Evolutionary conservation across 2,113 vertebrate genomes (phyloP).

Genomic region (Tympanuchus pallidicinctus): DNA sequence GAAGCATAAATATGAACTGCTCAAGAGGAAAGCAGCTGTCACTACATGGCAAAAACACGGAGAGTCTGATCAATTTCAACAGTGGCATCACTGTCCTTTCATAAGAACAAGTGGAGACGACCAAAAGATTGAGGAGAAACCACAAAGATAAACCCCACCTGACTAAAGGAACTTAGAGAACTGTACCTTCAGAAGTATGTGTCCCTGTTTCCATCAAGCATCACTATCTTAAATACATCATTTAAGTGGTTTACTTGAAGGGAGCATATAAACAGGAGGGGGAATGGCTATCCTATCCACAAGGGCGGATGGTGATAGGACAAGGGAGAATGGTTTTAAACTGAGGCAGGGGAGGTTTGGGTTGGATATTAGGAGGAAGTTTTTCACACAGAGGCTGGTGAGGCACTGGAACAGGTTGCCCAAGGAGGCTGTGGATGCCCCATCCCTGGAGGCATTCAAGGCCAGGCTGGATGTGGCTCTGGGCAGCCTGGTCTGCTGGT

Average conservation of each 20-base stretch:
- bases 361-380: no score
- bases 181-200: neutral
- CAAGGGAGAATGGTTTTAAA: no score
- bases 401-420: no score
- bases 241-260: neutral
- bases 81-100: neutral
- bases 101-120: neutral
- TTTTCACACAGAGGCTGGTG: no score
- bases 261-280: no score
- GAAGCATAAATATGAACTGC: neutral
- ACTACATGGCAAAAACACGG: neutral
- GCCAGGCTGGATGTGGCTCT: no score
- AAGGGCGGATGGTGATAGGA: no score
- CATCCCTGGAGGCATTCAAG: no score
- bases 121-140: neutral
- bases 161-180: neutral
- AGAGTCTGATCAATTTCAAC: neutral
- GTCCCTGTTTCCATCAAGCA: neutral
- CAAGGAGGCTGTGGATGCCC: no score
- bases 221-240: neutral
- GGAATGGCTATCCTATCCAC: no score
- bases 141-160: neutral
- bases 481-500: no score
- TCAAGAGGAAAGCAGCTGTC: neutral
- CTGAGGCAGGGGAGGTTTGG: no score